Percentiles rank a stretch among this genome's conserved stretches.
These are phyloP conservation scores for Papilio aristodemus DNA, from an alignment of 1,140 invertebrate species.

Conservation along the genomic window DNA sequence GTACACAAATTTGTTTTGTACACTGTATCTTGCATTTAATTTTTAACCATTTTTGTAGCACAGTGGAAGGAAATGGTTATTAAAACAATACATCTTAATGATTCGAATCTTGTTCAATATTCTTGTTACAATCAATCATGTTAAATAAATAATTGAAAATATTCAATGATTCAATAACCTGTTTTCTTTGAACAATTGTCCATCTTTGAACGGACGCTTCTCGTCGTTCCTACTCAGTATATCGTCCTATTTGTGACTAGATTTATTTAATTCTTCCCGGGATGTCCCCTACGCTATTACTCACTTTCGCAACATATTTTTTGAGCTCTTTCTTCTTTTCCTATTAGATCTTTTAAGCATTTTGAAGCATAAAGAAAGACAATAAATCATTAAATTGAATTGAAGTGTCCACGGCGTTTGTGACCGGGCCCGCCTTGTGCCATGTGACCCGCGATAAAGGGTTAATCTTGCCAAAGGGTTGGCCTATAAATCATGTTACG, in stretches of 20 bases:
- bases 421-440: constrained; percentile 53
- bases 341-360: constrained; percentile 12
- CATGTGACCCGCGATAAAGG: constrained; percentile 73
- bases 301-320: too few species aligned
- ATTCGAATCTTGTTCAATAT: constrained; percentile 36
- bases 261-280: too few species aligned
- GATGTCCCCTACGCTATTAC: too few species aligned
- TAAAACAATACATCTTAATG: constrained; percentile 62
- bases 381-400: constrained; percentile 68
- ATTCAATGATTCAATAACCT: too few species aligned
- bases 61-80: constrained; percentile 59
- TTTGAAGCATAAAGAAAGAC: constrained; percentile 55
- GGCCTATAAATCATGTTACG: constrained; percentile 75
- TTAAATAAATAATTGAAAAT: too few species aligned
- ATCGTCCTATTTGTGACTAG: too few species aligned
- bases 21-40: constrained; percentile 53
- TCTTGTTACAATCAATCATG: background rate
- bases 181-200: too few species aligned
- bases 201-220: too few species aligned
- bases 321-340: too few species aligned
- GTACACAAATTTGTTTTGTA: constrained; percentile 37
- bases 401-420: constrained; percentile 50
- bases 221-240: too few species aligned
- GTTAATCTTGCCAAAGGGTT: constrained; percentile 76
- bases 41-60: constrained; percentile 63